Evolutionary conservation across 2,113 vertebrate species (phyloP).

Genomic region (Gorsachius goisagi): DNA sequence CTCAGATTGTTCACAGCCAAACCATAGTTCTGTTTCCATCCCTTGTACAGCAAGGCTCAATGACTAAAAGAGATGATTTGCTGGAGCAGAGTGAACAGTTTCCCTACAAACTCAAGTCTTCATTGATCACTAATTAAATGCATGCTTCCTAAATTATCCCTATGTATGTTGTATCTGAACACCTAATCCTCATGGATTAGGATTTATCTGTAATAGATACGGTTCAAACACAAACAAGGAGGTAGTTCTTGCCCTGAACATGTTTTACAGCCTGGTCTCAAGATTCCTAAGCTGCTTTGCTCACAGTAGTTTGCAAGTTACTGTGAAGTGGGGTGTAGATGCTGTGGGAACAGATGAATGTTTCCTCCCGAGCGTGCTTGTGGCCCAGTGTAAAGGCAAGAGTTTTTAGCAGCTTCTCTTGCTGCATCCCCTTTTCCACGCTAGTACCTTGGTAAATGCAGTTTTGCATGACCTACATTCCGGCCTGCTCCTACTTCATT

Average conservation of each 20-base stretch:
- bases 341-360: background rate
- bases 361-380: background rate
- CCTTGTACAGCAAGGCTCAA: background rate
- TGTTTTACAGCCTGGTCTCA: background rate
- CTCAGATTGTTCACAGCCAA: background rate
- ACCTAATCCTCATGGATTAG: background rate
- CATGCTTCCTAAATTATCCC: background rate
- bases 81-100: background rate
- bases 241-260: background rate
- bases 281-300: background rate
- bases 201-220: background rate
- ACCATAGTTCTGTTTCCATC: background rate
- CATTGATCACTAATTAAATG: background rate
- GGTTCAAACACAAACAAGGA: background rate
- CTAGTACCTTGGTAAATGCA: background rate
- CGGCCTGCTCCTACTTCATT: background rate
- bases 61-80: background rate
- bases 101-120: background rate
- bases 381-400: background rate
- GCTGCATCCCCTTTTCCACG: background rate
- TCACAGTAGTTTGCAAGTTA: background rate
- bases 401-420: background rate
- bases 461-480: background rate
- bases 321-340: background rate
- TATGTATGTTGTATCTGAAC: background rate